Evolutionary conservation across 2,888 invertebrate genomes (phyloP), one percentile per base, ranked within the genome.

Genomic region (Holacanthella duospinosa): DNA sequence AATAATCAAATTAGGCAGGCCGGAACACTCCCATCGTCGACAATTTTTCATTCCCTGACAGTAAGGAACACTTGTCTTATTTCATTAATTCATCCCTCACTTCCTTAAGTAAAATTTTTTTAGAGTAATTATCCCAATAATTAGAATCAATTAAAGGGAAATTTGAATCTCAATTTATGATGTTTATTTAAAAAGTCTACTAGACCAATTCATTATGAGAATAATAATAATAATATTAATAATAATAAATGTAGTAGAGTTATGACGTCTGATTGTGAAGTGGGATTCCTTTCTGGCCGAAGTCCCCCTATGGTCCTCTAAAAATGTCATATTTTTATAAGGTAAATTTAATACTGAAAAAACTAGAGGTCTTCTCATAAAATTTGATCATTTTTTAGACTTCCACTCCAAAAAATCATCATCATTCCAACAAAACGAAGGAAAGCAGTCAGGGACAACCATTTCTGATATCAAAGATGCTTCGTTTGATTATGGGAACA

Each of bases 401-500:
- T 36, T 36, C 36, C 36, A 36, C 16, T 36, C 36, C 36, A 16
- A 16, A 36, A 36, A 36, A 16, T 36, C n/a, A n/a, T n/a, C n/a
- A n/a, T n/a, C n/a, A n/a, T n/a, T n/a, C n/a, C n/a, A n/a, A n/a
- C n/a, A 36, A 36, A 36, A 36, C 6, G 36, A 36, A 36, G 9
- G 36, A 16, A 36, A n/a, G n/a, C n/a, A n/a, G n/a, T n/a, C n/a
- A n/a, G n/a, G n/a, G n/a, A n/a, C n/a, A n/a, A n/a, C n/a, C n/a
- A n/a, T n/a, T n/a, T n/a, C n/a, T n/a, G n/a, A n/a, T 29, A 55
- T 60, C 57, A 16, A 67, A 66, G 55, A 68, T 68, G 68, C 60
- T 66, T 62, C 70, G 69, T 66, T 63, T 68, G 60, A 66, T 69
- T 63, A 54, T 69, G 59, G 70, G 70, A 36, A 57, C 65, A 61